Conservation (phyloP, 2,797 vertebrate species). For the Lagorchestes hirsutus region DNA sequence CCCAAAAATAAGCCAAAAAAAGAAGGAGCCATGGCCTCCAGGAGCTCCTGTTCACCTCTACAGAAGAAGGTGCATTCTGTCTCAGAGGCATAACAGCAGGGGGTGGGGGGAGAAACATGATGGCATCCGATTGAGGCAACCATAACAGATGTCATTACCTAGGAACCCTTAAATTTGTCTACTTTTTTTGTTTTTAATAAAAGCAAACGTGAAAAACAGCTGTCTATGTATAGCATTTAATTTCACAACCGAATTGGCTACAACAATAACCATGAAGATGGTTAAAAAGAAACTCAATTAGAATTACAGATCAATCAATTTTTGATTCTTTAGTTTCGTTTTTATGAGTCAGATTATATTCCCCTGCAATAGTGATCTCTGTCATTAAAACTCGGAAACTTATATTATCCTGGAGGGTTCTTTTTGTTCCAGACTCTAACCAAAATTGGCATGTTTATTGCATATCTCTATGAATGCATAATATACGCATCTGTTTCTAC, state of each 20-base stretch:
- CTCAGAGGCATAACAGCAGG: not conserved
- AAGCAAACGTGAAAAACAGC: not conserved
- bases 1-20: not conserved
- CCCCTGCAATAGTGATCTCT: not conserved
- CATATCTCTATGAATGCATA: not conserved
- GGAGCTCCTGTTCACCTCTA: no score
- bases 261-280: not conserved
- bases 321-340: not conserved
- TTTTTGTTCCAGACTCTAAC: not conserved
- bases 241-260: not conserved
- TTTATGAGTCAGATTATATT: not conserved
- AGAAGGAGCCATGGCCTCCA: no score
- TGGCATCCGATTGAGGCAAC: not conserved
- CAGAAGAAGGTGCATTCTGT: not conserved
- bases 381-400: not conserved
- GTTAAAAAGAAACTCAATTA: not conserved
- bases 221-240: not conserved
- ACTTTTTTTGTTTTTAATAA: not conserved
- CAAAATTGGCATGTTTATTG: not conserved
- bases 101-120: not conserved
- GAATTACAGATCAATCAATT: not conserved
- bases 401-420: not conserved
- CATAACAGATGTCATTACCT: not conserved
- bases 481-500: not conserved
- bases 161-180: not conserved